Evolutionary conservation across 2,888 invertebrate genomes (phyloP).

Genomic region (Amblyjoppa fuscipennis): DNA sequence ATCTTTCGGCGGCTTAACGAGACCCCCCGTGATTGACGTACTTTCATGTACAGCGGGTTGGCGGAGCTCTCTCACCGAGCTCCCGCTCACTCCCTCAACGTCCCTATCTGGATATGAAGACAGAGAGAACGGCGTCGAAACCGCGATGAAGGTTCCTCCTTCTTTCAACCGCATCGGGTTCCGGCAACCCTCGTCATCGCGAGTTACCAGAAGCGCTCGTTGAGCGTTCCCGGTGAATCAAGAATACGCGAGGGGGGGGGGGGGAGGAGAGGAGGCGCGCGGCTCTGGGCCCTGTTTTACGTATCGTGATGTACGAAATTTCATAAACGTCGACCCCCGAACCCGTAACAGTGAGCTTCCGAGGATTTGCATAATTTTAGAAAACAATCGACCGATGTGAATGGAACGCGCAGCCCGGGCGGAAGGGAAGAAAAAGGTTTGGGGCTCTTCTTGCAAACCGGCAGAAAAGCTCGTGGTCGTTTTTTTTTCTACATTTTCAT

Average conservation of each 20-base stretch:
- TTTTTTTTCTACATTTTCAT: not conserved
- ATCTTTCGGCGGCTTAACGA: conserved; percentile 74
- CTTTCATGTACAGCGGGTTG: conserved; percentile 37
- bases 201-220: conserved; percentile 24
- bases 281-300: not conserved
- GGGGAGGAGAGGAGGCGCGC: too few species aligned
- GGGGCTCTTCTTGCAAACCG: not conserved
- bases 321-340: conserved; percentile 57
- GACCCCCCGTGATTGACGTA: conserved; percentile 68
- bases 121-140: conserved; percentile 59
- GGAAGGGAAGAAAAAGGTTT: not conserved
- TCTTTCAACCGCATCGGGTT: conserved; percentile 57
- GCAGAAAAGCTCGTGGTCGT: not conserved
- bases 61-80: conserved; percentile 23
- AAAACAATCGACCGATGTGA: conserved; percentile 79
- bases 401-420: conserved; percentile 69
- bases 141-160: conserved; percentile 44
- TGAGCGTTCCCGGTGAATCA: conserved; percentile 20
- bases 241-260: not conserved
- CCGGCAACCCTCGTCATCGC: conserved; percentile 55
- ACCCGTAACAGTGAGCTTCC: conserved; percentile 19
- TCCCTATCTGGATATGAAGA: conserved; percentile 61
- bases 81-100: conserved; percentile 58
- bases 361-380: conserved; percentile 77
- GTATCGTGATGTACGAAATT: conserved; percentile 68